phyloP scores from a whole-genome alignment of 2,797 vertebrate species.

The Myotis planiceps region DNA sequence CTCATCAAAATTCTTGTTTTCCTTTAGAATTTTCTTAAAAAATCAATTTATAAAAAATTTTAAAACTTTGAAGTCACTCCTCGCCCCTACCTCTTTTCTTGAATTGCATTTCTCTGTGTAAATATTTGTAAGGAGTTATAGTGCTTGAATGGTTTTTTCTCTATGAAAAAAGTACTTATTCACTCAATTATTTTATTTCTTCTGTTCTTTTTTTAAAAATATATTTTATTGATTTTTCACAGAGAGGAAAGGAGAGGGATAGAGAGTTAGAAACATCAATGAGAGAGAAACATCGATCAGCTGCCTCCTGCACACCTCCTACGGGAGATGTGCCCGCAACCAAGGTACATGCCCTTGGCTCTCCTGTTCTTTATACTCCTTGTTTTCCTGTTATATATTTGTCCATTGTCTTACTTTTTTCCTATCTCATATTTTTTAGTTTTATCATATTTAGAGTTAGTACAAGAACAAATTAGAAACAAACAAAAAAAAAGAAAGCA shows the following conservation, averaged over 20 bases:
- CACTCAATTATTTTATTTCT: neutral
- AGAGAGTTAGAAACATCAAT: too few relatives aligned
- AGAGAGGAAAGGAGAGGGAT: too few relatives aligned
- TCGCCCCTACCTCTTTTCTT: neutral
- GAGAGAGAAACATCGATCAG: too few relatives aligned
- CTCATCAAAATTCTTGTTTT: neutral
- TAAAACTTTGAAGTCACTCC: neutral
- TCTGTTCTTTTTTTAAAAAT: neutral
- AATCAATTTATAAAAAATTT: neutral
- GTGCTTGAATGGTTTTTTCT: neutral
- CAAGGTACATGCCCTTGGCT: too few relatives aligned
- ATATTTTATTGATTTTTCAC: too few relatives aligned
- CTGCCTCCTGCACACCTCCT: too few relatives aligned
- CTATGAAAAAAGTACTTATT: neutral
- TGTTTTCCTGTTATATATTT: neutral
- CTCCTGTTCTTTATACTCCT: neutral
- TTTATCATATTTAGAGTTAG: neutral
- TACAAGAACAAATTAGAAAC: neutral
- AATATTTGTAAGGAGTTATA: neutral
- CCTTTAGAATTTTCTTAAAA: neutral
- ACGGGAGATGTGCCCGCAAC: too few relatives aligned
- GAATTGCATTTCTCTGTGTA: neutral
- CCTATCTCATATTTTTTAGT: neutral
- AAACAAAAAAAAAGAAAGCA: neutral
- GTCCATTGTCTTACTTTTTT: neutral